Evolutionary conservation across 1,140 invertebrate species (phyloP), one percentile per base, ranked within the genome.

Genomic region (Orius insidiosus): DNA sequence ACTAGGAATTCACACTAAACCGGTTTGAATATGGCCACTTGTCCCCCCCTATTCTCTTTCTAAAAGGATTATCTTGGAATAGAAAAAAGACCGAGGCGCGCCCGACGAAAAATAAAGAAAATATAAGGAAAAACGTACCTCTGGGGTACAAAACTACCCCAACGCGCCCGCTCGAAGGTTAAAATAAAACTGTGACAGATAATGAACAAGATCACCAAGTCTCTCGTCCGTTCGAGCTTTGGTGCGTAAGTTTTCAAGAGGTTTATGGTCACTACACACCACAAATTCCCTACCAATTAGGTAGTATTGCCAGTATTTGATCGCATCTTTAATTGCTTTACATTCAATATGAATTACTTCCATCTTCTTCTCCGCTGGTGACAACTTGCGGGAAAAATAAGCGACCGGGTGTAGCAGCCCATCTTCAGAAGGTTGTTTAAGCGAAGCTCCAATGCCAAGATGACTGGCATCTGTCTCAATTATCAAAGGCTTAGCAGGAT

Each of bases 191-290:
- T 61, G 58, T 35, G 58, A 59, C 43, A 60, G 38, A 49, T 62
- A 64, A 47, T 58, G 58, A 8, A 52, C 57, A 18, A 62, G 47
- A 41, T 63, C 58, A 9, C 60, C 59, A 16, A 63, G 30, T 33
- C 55, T 52, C 47, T 60, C 57, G 50, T 60, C 58, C 11, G 54
- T 53, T 52, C 53, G 55, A 13, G 55, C 31, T 52, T 63, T 63
- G 30, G 61, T 49, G 43, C 62, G 63, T 46, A 64, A 37, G 30
- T 63, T 63, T 52, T 59, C 56, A 43, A 59, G 52, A 55, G 61
- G 60, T 52, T 63, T 64, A 48, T 65, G 60, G 50, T 63, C 61
- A 37, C 60, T 58, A 38, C 47, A 61, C 31, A 63, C 59, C 34
- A 30, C 58, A 42, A 63, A 63, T 49, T 34, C n/a, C 47, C 51